Conservation (phyloP, 2,797 vertebrate species). For the Falco peregrinus region DNA sequence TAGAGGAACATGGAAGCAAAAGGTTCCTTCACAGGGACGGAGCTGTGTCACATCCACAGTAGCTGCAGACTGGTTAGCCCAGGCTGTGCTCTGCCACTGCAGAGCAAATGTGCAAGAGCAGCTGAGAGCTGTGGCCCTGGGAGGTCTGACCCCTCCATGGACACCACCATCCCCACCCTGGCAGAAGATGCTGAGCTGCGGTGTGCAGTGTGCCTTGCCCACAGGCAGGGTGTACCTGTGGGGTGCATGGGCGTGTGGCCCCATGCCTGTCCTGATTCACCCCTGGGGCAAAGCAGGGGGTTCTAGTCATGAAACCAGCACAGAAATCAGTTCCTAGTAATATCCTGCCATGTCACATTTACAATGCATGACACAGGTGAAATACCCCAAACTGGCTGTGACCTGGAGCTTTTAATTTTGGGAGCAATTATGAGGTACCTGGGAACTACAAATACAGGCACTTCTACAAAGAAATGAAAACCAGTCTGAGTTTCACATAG, state of each 20-base stretch:
- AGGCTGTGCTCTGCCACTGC: not conserved
- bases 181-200: accelerated
- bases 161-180: too few relatives aligned
- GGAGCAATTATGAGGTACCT: not conserved
- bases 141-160: not conserved
- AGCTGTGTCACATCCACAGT: not conserved
- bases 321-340: not conserved
- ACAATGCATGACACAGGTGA: not conserved
- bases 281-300: accelerated
- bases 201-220: accelerated
- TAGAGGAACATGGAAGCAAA: not conserved
- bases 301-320: not conserved
- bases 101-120: accelerated
- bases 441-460: not conserved
- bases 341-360: accelerated
- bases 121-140: not conserved
- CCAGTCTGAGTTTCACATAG: not conserved
- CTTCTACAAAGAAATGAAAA: not conserved
- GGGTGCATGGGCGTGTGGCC: not conserved
- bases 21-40: not conserved
- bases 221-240: accelerated
- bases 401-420: not conserved
- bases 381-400: not conserved
- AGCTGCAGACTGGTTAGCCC: not conserved
- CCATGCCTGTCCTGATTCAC: not conserved